phyloP scores from a whole-genome alignment of 2,113 vertebrate genomes.

The Chiloscyllium plagiosum region DNA sequence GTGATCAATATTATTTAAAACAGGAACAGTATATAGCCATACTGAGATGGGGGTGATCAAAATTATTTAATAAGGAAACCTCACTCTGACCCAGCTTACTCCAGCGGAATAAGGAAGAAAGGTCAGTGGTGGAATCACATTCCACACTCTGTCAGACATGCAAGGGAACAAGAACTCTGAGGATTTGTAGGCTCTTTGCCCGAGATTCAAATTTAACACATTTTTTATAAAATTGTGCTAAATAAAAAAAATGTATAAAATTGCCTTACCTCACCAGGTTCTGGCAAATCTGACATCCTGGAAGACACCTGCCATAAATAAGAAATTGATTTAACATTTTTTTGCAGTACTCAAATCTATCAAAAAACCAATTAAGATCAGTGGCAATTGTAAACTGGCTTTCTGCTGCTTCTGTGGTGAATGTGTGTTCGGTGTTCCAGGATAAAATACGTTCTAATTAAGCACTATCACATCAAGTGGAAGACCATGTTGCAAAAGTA shows the following conservation, averaged over 20 bases:
- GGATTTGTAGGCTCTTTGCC: not conserved
- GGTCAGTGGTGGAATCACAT: not conserved
- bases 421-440: not conserved
- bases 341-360: not conserved
- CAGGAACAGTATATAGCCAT: not conserved
- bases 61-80: not conserved
- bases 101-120: not conserved
- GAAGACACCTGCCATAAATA: slow-evolving; percentile 64
- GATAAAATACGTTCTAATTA: not conserved
- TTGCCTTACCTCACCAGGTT: slow-evolving; percentile 80
- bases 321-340: not conserved
- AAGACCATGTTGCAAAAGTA: not conserved
- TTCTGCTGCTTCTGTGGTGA: not conserved
- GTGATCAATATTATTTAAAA: not conserved
- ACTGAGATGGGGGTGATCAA: not conserved
- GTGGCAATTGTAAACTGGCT: not conserved
- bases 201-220: not conserved
- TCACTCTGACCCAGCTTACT: not conserved
- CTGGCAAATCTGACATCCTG: slow-evolving; percentile 83
- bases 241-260: not conserved
- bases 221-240: not conserved
- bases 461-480: not conserved
- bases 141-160: not conserved
- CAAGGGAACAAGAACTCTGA: not conserved
- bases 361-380: not conserved